Conservation (phyloP, 2,888 invertebrate genomes). For the Sceliomorpha sp. region DNA sequence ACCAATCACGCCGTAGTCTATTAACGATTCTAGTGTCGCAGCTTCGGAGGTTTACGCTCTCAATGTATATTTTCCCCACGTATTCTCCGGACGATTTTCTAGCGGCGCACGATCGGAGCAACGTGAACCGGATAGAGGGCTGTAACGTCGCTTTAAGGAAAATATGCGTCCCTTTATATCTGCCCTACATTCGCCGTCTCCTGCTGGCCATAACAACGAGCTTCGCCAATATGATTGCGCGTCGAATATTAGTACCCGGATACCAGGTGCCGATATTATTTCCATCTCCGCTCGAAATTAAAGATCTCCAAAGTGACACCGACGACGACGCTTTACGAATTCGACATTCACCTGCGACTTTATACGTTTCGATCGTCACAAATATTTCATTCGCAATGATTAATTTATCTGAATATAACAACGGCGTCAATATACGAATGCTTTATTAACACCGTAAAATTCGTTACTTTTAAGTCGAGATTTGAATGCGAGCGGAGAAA, state of each 20-base stretch:
- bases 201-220: constrained; percentile 20
- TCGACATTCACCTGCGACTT: too few species aligned
- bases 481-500: too few species aligned
- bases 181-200: constrained; percentile 23
- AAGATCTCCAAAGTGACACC: constrained; percentile 15
- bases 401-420: too few species aligned
- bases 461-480: too few species aligned
- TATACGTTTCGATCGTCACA: too few species aligned
- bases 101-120: constrained; percentile 11
- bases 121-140: constrained; percentile 36
- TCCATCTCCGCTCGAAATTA: constrained; percentile 30
- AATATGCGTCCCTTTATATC: constrained; percentile 37
- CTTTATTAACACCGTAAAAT: too few species aligned
- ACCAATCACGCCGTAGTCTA: constrained; percentile 17
- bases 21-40: constrained; percentile 20
- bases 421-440: too few species aligned
- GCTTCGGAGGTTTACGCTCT: constrained; percentile 23
- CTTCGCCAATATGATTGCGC: constrained; percentile 19
- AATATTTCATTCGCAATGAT: too few species aligned
- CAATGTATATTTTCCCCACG: constrained; percentile 44
- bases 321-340: too few species aligned
- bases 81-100: constrained; percentile 30
- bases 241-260: constrained; percentile 10
- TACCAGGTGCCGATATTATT: constrained; percentile 6
- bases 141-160: constrained; percentile 39